phyloP scores from a whole-genome alignment of 2,888 invertebrate species.

The Orthosia gracilis region DNA sequence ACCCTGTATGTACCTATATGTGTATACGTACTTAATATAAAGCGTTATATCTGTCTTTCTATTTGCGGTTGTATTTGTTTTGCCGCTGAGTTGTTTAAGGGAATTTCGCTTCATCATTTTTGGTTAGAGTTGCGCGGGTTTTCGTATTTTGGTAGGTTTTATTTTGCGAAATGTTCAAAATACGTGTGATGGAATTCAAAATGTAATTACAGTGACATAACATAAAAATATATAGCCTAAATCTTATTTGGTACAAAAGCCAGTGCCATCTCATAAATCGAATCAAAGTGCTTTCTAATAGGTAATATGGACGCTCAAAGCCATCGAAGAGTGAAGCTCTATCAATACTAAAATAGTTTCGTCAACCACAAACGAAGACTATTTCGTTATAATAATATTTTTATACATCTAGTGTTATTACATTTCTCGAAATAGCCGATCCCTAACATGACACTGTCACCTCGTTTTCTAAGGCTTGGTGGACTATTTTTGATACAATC shows the following conservation, averaged over 20 bases:
- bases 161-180: too few relatives aligned
- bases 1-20: slow-evolving; percentile 33
- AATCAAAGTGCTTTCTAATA: slow-evolving; percentile 15
- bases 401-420: slow-evolving; percentile 6
- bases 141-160: slow-evolving; percentile 3
- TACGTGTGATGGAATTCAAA: background rate
- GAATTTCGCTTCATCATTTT: slow-evolving; percentile 34
- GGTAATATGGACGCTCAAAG: slow-evolving; percentile 18
- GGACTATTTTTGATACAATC: slow-evolving; percentile 42
- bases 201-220: too few relatives aligned
- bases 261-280: slow-evolving; percentile 2
- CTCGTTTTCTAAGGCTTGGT: slow-evolving; percentile 7
- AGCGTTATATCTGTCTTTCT: slow-evolving; percentile 50
- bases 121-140: slow-evolving; percentile 8
- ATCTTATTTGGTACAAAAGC: background rate
- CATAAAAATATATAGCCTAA: background rate
- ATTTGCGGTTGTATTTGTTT: slow-evolving; percentile 52
- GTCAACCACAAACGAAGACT: background rate
- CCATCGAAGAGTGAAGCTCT: background rate
- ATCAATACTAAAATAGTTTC: slow-evolving; percentile 12
- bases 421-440: slow-evolving; percentile 7
- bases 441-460: slow-evolving; percentile 33
- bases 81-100: slow-evolving; percentile 23
- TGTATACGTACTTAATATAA: slow-evolving; percentile 43
- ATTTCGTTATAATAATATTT: slow-evolving; percentile 10